Percentiles rank a stretch among this genome's conserved stretches.
These are phyloP conservation scores for Cartodere bifasciata DNA, from an alignment of 2,888 invertebrate species.

Conservation along the genomic window DNA sequence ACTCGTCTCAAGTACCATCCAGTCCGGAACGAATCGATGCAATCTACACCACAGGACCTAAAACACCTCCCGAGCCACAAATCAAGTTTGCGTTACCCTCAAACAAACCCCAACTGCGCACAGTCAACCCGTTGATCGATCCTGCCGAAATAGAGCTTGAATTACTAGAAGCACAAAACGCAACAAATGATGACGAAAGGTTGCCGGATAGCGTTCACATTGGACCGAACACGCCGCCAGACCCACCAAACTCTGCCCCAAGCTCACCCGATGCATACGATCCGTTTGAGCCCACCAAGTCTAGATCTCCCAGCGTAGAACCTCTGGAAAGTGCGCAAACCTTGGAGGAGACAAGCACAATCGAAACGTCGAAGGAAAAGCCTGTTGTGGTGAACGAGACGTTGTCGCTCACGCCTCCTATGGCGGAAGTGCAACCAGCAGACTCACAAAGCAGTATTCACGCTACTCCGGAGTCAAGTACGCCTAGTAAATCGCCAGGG, in stretches of 20 bases:
- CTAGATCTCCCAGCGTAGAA: conserved; percentile 52
- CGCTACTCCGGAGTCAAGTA: conserved; percentile 24
- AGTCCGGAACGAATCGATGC: conserved; percentile 25
- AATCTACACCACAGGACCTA: conserved; percentile 46
- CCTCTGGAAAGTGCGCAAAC: conserved; percentile 20
- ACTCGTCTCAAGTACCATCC: conserved; percentile 27
- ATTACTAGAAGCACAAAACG: conserved; percentile 22
- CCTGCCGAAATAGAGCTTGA: conserved; percentile 38
- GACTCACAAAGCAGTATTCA: conserved; percentile 32
- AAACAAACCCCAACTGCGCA: conserved; percentile 40
- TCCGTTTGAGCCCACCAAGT: conserved; percentile 84
- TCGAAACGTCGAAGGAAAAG: conserved; percentile 6
- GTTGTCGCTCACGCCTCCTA: conserved; percentile 28
- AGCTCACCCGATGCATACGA: conserved; percentile 76
- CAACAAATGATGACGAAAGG: conserved; percentile 15
- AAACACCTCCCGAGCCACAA: conserved; percentile 63
- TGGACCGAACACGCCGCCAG: conserved; percentile 61
- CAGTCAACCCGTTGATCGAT: conserved; percentile 49
- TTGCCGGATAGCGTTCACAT: conserved; percentile 34
- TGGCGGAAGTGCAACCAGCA: conserved; percentile 32
- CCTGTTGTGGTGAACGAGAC: conserved; percentile 12
- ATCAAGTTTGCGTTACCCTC: conserved; percentile 48
- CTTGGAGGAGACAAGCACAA: conserved; percentile 4
- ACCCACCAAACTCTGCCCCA: conserved; percentile 52
- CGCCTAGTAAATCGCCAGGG: conserved; percentile 23